Evolutionary conservation across 2,797 vertebrate genomes (phyloP).

Genomic region (Clamator glandarius): DNA sequence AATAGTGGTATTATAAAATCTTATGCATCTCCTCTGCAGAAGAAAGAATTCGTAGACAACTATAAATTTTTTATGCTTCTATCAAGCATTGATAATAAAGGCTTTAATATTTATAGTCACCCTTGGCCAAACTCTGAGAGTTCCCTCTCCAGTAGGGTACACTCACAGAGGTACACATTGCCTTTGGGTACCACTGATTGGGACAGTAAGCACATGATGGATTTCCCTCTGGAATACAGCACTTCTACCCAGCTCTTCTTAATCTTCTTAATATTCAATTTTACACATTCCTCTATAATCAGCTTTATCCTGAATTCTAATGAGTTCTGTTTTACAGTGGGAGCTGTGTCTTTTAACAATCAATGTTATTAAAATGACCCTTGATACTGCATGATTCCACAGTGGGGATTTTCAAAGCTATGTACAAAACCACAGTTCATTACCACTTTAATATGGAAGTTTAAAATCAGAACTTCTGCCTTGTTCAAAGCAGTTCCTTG

Average conservation of each 20-base stretch:
- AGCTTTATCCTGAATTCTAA: slow-evolving; percentile 73
- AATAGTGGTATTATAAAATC: slow-evolving; percentile 51
- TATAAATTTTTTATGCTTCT: slow-evolving; percentile 78
- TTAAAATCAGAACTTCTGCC: slow-evolving; percentile 57
- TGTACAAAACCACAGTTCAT: slow-evolving; percentile 55
- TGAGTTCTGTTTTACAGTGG: slow-evolving; percentile 57
- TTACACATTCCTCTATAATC: slow-evolving; percentile 64
- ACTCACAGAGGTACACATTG: slow-evolving; percentile 54
- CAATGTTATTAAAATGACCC: slow-evolving; percentile 72
- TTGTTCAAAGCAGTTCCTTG: slow-evolving; percentile 55
- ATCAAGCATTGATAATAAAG: slow-evolving; percentile 81
- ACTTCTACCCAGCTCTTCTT: slow-evolving; percentile 45
- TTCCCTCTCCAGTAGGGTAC: slow-evolving; percentile 53
- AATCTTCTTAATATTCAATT: slow-evolving; percentile 76
- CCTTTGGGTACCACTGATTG: slow-evolving; percentile 78
- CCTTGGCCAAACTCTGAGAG: slow-evolving; percentile 76
- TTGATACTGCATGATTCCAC: slow-evolving; percentile 30
- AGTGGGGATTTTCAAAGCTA: slow-evolving; percentile 56
- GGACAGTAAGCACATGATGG: slow-evolving; percentile 38
- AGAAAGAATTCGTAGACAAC: slow-evolving; percentile 66
- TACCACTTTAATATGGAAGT: slow-evolving; percentile 48
- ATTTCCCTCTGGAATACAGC: slow-evolving; percentile 69
- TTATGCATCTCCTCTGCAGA: slow-evolving; percentile 44
- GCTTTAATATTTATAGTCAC: slow-evolving; percentile 82
- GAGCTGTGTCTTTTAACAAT: slow-evolving; percentile 62